Base-by-base conservation (phyloP, 2,797 vertebrate genomes). In the Gymnodraco acuticeps region DNA sequence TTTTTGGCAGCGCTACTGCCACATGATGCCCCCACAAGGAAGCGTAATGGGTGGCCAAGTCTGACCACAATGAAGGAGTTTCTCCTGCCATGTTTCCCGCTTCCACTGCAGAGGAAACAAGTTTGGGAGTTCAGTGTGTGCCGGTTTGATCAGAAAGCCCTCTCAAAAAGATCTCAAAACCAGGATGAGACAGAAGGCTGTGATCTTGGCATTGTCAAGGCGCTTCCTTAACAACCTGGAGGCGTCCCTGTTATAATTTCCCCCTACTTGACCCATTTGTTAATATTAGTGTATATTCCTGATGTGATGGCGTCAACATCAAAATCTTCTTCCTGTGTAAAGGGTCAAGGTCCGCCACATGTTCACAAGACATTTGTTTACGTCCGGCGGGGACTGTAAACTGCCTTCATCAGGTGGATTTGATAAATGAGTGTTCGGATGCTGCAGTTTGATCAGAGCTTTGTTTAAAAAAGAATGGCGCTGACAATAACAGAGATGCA, bases 11-110 rank as follows among this genome's bases (percentile, higher is more conserved):
- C 62, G 14, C 67, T 68, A 14, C 85, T 88, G 88, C 91, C 88
- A 85, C 89, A 88, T 63, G 70, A 89, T 91, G 90, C 88, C 83
- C 83, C 89, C 87, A 17, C 88, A 89, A 89, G 77, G 73, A 82
- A 89, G 46, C 88, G 46, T 86, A 82, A 90, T 89, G 90, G 93
- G 93, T 93, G 92, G 91, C 91, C 93, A 92, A 84, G 80, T 80
- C 82, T 84, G 81, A 92, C 93, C 92, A 81, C 88, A 90, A 88
- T 88, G 89, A 89, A 84, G 87, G 85, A 83, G 83, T 73, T 81
- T 84, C 80, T 88, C 80, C 54, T 70, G 80, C 88, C 86, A 81
- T 87, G 90, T 86, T 92, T 93, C 87, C 91, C 84, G 86, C 89
- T 85, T 92, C 87, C 85, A 83, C 86, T 68, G 51, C 81, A 64